Evolutionary conservation across 2,797 vertebrate species (phyloP).

Genomic region (Rhabdophis nuchalis): DNA sequence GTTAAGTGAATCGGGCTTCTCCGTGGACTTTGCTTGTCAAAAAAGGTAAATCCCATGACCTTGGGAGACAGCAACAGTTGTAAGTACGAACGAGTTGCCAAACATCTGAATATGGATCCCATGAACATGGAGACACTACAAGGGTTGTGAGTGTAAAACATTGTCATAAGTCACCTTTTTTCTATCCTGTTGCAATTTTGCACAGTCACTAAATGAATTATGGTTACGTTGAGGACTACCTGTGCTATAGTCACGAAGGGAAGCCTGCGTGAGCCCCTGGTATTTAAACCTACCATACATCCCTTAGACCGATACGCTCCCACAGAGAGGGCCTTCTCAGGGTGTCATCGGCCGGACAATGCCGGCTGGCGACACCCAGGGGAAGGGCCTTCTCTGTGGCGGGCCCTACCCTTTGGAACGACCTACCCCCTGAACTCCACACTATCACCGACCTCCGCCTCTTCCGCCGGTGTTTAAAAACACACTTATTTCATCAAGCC

Average conservation of each 20-base stretch:
- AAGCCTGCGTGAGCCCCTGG: too few species aligned
- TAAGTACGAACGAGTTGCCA: background rate
- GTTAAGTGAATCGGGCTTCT: background rate
- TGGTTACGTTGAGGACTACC: background rate
- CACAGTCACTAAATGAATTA: background rate
- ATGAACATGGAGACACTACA: background rate
- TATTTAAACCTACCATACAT: background rate
- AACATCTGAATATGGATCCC: background rate
- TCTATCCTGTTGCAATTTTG: background rate
- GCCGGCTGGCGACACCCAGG: too few species aligned
- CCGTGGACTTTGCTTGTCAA: background rate
- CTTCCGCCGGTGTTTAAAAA: too few species aligned
- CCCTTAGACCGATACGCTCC: too few species aligned
- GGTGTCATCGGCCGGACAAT: too few species aligned
- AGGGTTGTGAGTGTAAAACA: background rate
- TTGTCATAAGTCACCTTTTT: background rate
- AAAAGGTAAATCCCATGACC: background rate
- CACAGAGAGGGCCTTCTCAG: too few species aligned
- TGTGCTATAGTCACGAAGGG: background rate
- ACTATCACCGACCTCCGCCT: too few species aligned
- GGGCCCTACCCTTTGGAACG: too few species aligned
- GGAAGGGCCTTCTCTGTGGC: too few species aligned
- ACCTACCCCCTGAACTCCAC: too few species aligned
- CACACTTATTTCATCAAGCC: too few species aligned
- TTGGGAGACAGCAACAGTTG: background rate